These are phyloP conservation scores for Nyctibius grandis DNA, from an alignment of 2,797 vertebrate genomes.

Conservation along the genomic window DNA sequence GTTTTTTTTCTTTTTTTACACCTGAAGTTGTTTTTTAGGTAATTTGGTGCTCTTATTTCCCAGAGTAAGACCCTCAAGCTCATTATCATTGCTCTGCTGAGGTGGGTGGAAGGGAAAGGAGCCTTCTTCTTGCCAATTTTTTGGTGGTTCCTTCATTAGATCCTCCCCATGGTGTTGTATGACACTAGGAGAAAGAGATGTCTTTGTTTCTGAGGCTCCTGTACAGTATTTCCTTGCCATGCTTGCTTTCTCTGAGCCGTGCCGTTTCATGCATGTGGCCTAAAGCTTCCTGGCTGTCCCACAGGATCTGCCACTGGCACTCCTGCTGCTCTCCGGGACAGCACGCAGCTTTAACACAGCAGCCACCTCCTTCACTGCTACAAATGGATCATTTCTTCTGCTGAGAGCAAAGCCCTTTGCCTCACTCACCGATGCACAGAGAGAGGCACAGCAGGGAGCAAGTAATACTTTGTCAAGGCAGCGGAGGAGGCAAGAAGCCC, in stretches of 20 bases:
- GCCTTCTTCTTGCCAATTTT: background rate
- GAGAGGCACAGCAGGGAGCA: background rate
- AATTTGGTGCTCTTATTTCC: background rate
- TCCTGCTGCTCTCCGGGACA: background rate
- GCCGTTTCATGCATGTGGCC: accelerated
- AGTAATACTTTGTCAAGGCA: background rate
- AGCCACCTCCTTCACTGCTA: background rate
- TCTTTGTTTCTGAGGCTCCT: background rate
- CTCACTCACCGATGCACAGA: background rate
- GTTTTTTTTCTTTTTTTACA: background rate
- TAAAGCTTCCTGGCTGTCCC: background rate
- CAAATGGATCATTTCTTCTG: accelerated
- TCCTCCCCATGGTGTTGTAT: background rate
- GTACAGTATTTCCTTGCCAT: background rate
- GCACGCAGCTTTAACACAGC: background rate
- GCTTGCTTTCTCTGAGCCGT: background rate
- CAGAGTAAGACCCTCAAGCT: background rate
- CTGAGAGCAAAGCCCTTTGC: background rate
- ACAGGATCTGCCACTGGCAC: background rate
- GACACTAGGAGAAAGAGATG: background rate
- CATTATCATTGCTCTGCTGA: background rate
- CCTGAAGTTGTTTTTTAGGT: background rate
- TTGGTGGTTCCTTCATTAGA: background rate
- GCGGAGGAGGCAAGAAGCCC: background rate
- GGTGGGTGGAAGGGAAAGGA: background rate